Percentiles rank a stretch among this genome's conserved stretches.
Conservation (phyloP, 1,140 invertebrate species). For the Temnothorax longispinosus region DNA sequence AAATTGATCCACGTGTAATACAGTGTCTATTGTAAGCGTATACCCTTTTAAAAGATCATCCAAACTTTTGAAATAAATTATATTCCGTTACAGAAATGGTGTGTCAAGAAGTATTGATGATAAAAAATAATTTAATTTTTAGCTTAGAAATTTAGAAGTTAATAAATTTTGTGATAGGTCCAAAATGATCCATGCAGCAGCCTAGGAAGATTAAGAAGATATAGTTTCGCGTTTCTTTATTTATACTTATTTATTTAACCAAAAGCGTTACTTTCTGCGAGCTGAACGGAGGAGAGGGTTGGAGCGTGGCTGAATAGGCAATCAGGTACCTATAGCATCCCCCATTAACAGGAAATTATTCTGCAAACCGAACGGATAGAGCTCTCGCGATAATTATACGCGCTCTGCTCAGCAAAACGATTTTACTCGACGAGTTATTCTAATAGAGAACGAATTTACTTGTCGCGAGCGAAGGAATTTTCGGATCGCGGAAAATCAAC, state of each 20-base stretch:
- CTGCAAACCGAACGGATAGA: not conserved
- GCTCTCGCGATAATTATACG: not conserved
- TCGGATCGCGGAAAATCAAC: not conserved
- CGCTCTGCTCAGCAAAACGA: not conserved
- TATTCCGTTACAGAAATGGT: too few species aligned
- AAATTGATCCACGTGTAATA: too few species aligned
- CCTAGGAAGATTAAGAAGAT: too few species aligned
- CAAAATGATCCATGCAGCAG: too few species aligned
- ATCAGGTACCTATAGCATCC: not conserved
- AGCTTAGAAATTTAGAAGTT: too few species aligned
- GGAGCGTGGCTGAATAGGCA: not conserved
- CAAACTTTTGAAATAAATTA: too few species aligned
- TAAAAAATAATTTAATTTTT: too few species aligned
- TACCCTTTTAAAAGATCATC: too few species aligned
- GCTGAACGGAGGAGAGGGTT: not conserved
- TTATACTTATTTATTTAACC: not conserved
- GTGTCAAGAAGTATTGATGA: too few species aligned
- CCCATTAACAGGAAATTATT: slow-evolving; percentile 13
- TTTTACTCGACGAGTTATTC: not conserved
- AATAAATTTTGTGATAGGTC: too few species aligned
- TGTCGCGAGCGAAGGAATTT: not conserved
- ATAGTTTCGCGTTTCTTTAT: not conserved
- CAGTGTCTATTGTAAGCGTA: too few species aligned
- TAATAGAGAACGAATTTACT: not conserved
- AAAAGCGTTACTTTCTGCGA: not conserved